Conservation (phyloP, 2,797 vertebrate species). For the Bucorvus abyssinicus region DNA sequence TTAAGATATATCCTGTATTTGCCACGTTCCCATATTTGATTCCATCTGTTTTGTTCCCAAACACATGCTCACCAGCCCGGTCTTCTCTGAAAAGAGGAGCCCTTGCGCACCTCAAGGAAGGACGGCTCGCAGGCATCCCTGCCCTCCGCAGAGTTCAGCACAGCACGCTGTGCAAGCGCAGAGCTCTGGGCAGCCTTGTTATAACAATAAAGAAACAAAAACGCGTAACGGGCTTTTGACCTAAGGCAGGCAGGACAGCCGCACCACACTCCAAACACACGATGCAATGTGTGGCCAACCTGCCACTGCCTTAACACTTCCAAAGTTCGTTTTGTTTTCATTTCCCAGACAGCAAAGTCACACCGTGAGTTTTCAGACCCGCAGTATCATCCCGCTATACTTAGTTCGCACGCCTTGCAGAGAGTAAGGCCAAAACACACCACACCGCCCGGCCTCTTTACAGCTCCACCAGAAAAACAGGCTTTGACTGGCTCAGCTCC, state of each 20-base stretch:
- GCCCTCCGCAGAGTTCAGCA: not conserved
- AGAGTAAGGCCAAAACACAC: not conserved
- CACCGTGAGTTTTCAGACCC: not conserved
- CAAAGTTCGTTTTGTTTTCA: not conserved
- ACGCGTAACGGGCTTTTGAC: no score
- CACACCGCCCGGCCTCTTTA: no score
- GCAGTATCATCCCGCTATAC: fast-evolving
- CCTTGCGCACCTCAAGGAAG: not conserved
- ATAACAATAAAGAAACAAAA: not conserved
- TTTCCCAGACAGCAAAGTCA: not conserved
- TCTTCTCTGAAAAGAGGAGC: not conserved
- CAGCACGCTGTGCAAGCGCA: not conserved
- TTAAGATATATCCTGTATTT: fast-evolving
- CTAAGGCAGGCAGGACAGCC: not conserved
- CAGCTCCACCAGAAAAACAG: not conserved
- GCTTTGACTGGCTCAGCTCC: not conserved
- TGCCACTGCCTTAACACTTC: fast-evolving
- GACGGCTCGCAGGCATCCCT: not conserved
- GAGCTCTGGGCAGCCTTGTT: not conserved
- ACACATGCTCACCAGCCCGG: not conserved
- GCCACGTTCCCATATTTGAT: not conserved
- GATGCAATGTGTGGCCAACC: fast-evolving
- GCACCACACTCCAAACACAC: not conserved
- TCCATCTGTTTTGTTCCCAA: not conserved
- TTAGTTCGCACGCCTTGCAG: not conserved